Percentiles rank a stretch among this genome's conserved stretches.
Conservation (phyloP, 1,140 invertebrate species). For the Aricia agestis region DNA sequence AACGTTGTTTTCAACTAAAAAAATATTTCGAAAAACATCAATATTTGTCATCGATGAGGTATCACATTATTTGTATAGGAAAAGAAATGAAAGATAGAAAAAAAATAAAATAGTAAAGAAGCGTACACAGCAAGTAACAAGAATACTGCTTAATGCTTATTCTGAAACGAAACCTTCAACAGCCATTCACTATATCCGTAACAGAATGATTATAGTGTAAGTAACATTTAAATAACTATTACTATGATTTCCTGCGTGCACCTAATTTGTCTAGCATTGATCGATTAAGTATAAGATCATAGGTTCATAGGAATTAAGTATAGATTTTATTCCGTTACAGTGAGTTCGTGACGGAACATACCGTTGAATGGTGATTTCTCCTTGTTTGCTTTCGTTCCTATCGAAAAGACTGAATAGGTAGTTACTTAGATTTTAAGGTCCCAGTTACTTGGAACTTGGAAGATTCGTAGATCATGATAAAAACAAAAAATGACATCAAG, state of each 20-base stretch:
- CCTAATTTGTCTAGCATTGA: background rate
- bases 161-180: background rate
- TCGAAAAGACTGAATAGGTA: background rate
- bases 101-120: no score
- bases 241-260: background rate
- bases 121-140: no score
- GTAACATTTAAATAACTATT: background rate
- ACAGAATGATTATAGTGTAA: background rate
- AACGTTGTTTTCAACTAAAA: no score
- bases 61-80: no score
- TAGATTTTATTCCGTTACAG: background rate
- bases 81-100: no score
- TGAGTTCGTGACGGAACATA: conserved; percentile 1
- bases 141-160: no score
- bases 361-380: background rate
- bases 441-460: no score
- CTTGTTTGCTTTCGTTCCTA: background rate
- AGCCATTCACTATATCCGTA: background rate
- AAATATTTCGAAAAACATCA: no score
- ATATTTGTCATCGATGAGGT: no score
- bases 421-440: no score
- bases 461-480: no score
- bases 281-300: conserved; percentile 5
- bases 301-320: conserved; percentile 9
- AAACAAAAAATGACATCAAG: no score